These are phyloP conservation scores for Polydrusus tereticollis DNA, from an alignment of 2,888 invertebrate species.

Conservation along the genomic window DNA sequence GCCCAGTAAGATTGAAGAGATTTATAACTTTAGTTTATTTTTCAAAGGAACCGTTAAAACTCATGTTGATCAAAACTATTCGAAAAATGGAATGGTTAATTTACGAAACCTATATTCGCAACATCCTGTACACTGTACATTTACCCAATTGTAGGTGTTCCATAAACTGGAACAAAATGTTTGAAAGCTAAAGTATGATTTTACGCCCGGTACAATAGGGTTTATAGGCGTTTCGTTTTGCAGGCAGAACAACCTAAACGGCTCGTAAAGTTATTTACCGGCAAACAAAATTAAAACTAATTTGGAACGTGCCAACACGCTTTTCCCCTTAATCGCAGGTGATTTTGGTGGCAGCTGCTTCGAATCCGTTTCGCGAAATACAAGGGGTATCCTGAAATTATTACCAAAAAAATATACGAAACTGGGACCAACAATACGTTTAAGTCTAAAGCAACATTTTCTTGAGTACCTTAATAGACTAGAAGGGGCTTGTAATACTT, in stretches of 20 bases:
- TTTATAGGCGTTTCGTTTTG: not conserved
- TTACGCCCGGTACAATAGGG: not conserved
- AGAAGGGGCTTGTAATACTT: too few species aligned
- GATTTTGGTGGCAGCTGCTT: constrained; percentile 28
- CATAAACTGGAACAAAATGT: not conserved
- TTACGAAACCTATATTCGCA: not conserved
- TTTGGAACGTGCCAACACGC: constrained; percentile 23
- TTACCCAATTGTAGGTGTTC: not conserved
- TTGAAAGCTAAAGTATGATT: not conserved
- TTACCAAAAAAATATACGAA: too few species aligned
- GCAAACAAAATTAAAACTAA: constrained; percentile 31
- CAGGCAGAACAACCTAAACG: not conserved
- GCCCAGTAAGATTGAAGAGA: too few species aligned
- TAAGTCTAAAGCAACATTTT: too few species aligned
- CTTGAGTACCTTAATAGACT: too few species aligned
- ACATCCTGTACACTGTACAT: too few species aligned
- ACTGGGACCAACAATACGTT: too few species aligned
- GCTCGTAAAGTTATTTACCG: constrained; percentile 24
- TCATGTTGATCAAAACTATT: not conserved
- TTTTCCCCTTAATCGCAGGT: constrained; percentile 26
- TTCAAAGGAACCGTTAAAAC: too few species aligned
- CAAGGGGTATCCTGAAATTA: not conserved
- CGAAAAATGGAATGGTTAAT: not conserved
- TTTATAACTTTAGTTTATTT: too few species aligned
- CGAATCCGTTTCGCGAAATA: constrained; percentile 17